Base-by-base conservation (phyloP, 2,888 invertebrate genomes). In the Piscicola geometra region DNA sequence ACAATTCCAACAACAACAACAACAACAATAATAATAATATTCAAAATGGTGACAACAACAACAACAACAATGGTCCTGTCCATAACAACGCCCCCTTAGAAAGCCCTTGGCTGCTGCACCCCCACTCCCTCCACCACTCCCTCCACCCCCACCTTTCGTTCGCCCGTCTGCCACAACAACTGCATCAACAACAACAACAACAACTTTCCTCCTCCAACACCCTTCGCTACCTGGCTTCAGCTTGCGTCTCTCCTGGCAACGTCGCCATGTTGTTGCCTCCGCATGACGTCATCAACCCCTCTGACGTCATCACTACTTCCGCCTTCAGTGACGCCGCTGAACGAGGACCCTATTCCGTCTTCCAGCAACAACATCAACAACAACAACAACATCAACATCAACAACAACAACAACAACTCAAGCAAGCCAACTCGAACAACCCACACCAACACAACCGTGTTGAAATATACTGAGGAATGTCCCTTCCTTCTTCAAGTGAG, bases 131-230 rank as follows among this genome's bases (percentile, higher is more conserved):
- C 35, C 67, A 67, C 18, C 67, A 5, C 21, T 32, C 12, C 35
- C 67, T 60, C 18, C 33, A 64, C 32, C 72, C 71, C 30, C 76
- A 76, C 33, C 71, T 69, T 35, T 73, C 75, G 36, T 76, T 76
- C 71, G 72, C 66, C 15, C 74, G 75, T 25, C 36, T 76, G 28
- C 76, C 75, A 33, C 56, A 30, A 25, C 60, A 64, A 28, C 68
- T 30, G 35, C 50, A n/a, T n/a, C n/a, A n/a, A n/a, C n/a, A n/a
- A n/a, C 75, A 69, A 32, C 76, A 77, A 30, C 56, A 52, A 41
- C 71, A 50, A 25, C 73, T 66, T 52, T 56, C 35, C 36, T 71
- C 47, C 1, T 47, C 66, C 64, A 76, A 36, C 41, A 66, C 66
- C 47, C 36, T 66, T 36, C 56, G 52, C 21, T 52, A 41, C 33